Conservation (phyloP, 2,113 vertebrate genomes). For the Pardalotus punctatus region DNA sequence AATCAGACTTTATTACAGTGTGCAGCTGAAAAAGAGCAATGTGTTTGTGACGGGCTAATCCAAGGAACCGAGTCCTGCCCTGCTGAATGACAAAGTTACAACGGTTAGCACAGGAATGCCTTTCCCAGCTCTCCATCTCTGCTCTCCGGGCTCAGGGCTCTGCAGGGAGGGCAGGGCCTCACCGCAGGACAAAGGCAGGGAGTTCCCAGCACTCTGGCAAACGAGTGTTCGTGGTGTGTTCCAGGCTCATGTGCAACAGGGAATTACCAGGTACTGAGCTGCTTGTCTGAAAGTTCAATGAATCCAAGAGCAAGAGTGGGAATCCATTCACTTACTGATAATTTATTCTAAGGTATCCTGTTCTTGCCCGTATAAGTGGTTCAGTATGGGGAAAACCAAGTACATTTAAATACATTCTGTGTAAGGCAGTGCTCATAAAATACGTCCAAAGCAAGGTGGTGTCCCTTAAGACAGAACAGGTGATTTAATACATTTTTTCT, state of each 20-base stretch:
- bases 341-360: slow-evolving; percentile 50
- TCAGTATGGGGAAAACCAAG: not conserved
- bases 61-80: not conserved
- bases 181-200: not conserved
- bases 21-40: not conserved
- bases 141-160: not conserved
- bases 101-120: not conserved
- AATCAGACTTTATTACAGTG: not conserved
- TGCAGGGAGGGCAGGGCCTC: not conserved
- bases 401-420: not conserved
- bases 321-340: slow-evolving; percentile 3
- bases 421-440: not conserved
- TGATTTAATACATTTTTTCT: not conserved
- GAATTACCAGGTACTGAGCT: not conserved
- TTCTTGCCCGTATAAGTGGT: not conserved
- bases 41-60: not conserved
- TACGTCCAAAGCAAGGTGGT: not conserved
- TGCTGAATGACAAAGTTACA: not conserved
- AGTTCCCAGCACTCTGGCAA: not conserved
- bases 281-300: not conserved
- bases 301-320: not conserved
- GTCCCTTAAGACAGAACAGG: not conserved
- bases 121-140: not conserved
- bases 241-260: not conserved
- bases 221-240: not conserved